Evolutionary conservation across 2,797 vertebrate species (phyloP).

Genomic region (Nyctalus aviator): DNA sequence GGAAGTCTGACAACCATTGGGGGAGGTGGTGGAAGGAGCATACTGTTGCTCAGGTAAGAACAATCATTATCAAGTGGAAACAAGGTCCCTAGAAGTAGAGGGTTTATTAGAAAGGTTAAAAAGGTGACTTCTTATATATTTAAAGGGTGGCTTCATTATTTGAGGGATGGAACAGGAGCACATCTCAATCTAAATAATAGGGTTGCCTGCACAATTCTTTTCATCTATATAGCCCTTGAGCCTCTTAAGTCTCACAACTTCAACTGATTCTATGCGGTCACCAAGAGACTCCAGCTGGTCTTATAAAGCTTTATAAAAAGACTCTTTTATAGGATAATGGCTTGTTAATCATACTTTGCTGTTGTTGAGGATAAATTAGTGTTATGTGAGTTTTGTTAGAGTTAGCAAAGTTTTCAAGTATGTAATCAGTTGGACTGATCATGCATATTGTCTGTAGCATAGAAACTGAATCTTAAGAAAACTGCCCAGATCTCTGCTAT

Average conservation of each 20-base stretch:
- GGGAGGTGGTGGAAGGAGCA: background rate
- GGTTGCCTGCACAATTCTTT: background rate
- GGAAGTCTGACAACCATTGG: background rate
- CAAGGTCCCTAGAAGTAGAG: conserved; percentile 31
- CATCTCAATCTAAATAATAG: background rate
- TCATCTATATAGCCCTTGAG: background rate
- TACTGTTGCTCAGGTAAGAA: background rate
- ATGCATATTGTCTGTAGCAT: background rate
- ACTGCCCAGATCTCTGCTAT: background rate
- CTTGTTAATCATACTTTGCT: background rate
- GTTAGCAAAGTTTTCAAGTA: background rate
- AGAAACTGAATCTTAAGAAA: conserved; percentile 29
- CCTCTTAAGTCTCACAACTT: background rate
- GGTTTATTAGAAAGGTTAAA: conserved; percentile 34
- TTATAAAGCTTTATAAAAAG: background rate
- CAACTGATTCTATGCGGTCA: background rate
- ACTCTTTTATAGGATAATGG: background rate
- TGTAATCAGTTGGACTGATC: conserved; percentile 21
- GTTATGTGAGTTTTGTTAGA: background rate
- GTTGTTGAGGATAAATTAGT: background rate
- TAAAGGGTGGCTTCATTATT: background rate
- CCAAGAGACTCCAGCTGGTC: background rate
- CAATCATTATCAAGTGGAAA: conserved; percentile 1
- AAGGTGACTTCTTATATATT: conserved; percentile 20
- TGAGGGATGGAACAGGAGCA: background rate